Percentiles rank a stretch among this genome's conserved stretches.
Conservation (phyloP, 2,797 vertebrate genomes). For the Centropyge bicolor region DNA sequence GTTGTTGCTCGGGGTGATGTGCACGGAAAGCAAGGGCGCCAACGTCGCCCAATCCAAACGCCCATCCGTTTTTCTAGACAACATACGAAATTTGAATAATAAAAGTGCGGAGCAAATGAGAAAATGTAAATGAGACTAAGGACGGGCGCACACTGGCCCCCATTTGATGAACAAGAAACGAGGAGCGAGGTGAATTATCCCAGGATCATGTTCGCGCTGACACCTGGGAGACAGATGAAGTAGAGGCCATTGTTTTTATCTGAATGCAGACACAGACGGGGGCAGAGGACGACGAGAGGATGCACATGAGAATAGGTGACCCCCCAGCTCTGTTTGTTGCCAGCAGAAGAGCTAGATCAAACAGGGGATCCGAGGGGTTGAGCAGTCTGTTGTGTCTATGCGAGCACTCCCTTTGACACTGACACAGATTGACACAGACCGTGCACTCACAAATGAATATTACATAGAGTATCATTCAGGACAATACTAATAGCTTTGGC, state of each 20-base stretch:
- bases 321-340: constrained; percentile 54
- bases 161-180: constrained; percentile 77
- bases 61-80: constrained; percentile 50
- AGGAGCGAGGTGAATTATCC: constrained; percentile 65
- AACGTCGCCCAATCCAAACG: constrained; percentile 18
- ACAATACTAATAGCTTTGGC: constrained; percentile 31
- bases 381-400: constrained; percentile 36
- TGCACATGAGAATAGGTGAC: constrained; percentile 57
- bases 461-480: constrained; percentile 30
- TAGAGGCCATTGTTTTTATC: constrained; percentile 65
- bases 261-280: constrained; percentile 54
- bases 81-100: constrained; percentile 81
- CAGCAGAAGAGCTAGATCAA: constrained; percentile 62
- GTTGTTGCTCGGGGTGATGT: constrained; percentile 73
- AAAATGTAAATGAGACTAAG: constrained; percentile 82
- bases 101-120: constrained; percentile 83
- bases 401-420: constrained; percentile 31
- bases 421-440: constrained; percentile 36
- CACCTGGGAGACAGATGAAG: constrained; percentile 78
- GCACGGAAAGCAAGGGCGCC: constrained; percentile 54
- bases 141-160: constrained; percentile 51
- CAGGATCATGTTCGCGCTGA: constrained; percentile 66
- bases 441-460: constrained; percentile 32
- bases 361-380: constrained; percentile 39
- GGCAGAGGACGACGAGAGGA: constrained; percentile 49